Base-by-base conservation (phyloP, 2,797 vertebrate genomes). In the Silurus aristotelis region DNA sequence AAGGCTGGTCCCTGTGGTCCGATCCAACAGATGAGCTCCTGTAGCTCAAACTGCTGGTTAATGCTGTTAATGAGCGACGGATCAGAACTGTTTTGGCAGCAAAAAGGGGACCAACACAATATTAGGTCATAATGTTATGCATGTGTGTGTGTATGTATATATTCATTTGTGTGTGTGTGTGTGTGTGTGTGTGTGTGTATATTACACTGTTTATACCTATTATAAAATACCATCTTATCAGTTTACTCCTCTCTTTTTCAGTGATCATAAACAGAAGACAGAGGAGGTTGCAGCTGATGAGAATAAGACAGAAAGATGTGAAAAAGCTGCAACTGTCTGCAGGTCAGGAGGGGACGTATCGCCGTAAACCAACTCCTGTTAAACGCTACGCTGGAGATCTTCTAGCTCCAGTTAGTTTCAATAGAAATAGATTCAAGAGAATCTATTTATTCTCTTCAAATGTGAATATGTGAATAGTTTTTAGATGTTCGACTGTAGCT, bases 241-340 rank as follows among this genome's bases (percentile, higher is more conserved):
- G 46, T 80, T 27, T 9, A 3, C 43, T 48, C 22, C 2, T 31
- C 9, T 86, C 87, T 85, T 48, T 55, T 27, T 79, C 25, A 99
- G 98, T 99, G 93, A 96, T 99, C 90, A 95, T 99, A 91, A 99
- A 96, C 91, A 95, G 97, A 85, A 98, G 98, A 92, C 97, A 97
- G 85, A 94, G 96, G n/a, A 94, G 97, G 0, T 96, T 99, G 72
- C 98, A 99, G 87, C 94, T 99, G 88, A 98, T 99, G 96, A 93
- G 97, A 75, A 98, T 99, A 91, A 95, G 96, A 67, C 98, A 99
- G 92, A 95, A 96, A 87, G 97, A 99, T 15, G 92, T 93, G 55
- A 94, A 94, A 68, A 87, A 87, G 61, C 52, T 84, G 68, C 82
- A 80, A n/a, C 43, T 80, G 77, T 22, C 87, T 93, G 93, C 89